phyloP scores from a whole-genome alignment of 2,888 invertebrate genomes.

The Trachelus troglodyta region DNA sequence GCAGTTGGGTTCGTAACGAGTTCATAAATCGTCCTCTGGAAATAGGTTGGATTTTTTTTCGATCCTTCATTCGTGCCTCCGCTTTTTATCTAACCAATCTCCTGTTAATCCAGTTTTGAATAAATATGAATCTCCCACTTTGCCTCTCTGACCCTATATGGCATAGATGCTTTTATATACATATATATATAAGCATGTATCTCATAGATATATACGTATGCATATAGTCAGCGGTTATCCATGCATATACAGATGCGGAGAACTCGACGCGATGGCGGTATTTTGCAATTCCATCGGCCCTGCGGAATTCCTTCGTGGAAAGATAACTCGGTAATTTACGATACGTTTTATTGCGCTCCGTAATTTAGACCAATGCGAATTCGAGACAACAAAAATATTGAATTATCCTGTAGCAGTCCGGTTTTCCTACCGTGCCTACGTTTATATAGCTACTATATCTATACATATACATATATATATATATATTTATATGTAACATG shows the following conservation, averaged over 20 bases:
- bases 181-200: background rate
- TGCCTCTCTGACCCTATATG: background rate
- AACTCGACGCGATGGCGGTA: conserved; percentile 14
- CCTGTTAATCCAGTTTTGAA: conserved; percentile 35
- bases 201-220: too few relatives aligned
- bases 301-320: background rate
- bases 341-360: background rate
- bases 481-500: too few relatives aligned
- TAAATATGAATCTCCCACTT: conserved; percentile 33
- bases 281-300: conserved; percentile 32
- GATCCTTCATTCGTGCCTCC: conserved; percentile 30
- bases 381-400: conserved; percentile 9
- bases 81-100: conserved; percentile 36
- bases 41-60: conserved; percentile 18
- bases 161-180: background rate
- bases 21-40: conserved; percentile 41
- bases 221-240: too few relatives aligned
- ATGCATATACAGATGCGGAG: background rate
- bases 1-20: conserved; percentile 31
- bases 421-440: background rate
- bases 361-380: conserved; percentile 5
- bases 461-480: too few relatives aligned
- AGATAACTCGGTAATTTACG: conserved; percentile 7
- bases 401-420: background rate
- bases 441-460: too few relatives aligned